Conservation (phyloP, 2,888 invertebrate genomes). For the Eubasilissa splendida region DNA sequence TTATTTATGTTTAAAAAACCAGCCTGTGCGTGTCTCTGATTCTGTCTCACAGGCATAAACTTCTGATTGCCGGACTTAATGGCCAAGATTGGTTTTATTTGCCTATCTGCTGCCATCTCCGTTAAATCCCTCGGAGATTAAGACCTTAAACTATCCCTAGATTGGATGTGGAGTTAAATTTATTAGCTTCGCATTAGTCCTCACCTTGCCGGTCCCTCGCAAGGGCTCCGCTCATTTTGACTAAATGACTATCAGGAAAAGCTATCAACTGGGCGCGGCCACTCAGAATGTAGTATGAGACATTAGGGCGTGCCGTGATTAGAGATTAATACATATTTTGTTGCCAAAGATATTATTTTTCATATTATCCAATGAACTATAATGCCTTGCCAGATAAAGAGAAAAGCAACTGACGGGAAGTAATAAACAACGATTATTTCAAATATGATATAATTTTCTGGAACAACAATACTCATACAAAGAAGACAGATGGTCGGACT, state of each 20-base stretch:
- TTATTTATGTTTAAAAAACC: not conserved
- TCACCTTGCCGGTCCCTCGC: slow-evolving; percentile 26
- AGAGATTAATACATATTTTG: too few species aligned
- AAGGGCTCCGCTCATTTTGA: slow-evolving; percentile 38
- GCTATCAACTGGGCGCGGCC: slow-evolving; percentile 39
- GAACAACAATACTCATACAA: too few species aligned
- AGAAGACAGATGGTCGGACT: too few species aligned
- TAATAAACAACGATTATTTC: too few species aligned
- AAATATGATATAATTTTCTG: too few species aligned
- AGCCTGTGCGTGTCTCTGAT: not conserved
- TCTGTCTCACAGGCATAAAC: not conserved
- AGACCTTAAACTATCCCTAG: slow-evolving; percentile 54
- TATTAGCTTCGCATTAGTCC: slow-evolving; percentile 54
- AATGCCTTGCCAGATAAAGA: too few species aligned
- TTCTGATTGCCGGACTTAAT: slow-evolving; percentile 48
- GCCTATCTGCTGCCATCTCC: slow-evolving; percentile 44
- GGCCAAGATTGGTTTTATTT: slow-evolving; percentile 47
- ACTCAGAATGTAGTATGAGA: slow-evolving; percentile 3
- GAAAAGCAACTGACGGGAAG: too few species aligned
- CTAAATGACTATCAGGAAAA: slow-evolving; percentile 54
- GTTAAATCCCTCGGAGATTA: slow-evolving; percentile 52
- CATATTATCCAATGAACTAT: too few species aligned
- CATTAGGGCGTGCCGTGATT: not conserved
- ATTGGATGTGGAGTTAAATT: slow-evolving; percentile 54
- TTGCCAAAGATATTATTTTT: too few species aligned